Conservation (phyloP, 2,113 vertebrate species). For the Platysternon megacephalum region DNA sequence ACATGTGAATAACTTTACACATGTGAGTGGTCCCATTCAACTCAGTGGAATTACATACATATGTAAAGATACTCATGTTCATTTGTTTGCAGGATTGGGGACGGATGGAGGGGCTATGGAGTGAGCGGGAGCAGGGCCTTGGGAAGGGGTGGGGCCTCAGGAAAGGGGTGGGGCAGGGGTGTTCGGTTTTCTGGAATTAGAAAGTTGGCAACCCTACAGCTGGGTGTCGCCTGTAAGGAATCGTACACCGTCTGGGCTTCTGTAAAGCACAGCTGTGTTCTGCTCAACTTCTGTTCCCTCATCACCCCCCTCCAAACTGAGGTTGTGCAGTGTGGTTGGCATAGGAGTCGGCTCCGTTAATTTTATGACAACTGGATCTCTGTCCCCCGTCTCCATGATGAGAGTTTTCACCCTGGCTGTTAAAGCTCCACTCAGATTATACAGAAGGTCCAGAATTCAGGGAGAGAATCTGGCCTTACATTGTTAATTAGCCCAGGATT, state of each 20-base stretch:
- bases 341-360: not conserved
- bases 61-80: too few species aligned
- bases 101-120: too few species aligned
- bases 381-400: not conserved
- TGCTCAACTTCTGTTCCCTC: not conserved
- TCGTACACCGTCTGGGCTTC: not conserved
- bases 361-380: not conserved
- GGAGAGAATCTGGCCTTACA: not conserved
- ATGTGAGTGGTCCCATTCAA: too few species aligned
- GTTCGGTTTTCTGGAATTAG: too few species aligned
- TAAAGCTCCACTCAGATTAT: not conserved
- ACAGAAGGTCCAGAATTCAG: not conserved
- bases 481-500: not conserved
- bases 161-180: too few species aligned
- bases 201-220: too few species aligned
- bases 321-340: not conserved
- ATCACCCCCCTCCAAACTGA: not conserved
- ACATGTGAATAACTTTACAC: too few species aligned
- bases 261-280: not conserved
- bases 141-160: too few species aligned
- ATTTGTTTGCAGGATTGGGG: too few species aligned
- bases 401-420: not conserved
- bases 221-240: not conserved
- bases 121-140: too few species aligned
- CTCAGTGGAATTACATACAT: too few species aligned